These are phyloP conservation scores for Heterohyrax brucei DNA, from an alignment of 2,797 vertebrate genomes.

Conservation along the genomic window DNA sequence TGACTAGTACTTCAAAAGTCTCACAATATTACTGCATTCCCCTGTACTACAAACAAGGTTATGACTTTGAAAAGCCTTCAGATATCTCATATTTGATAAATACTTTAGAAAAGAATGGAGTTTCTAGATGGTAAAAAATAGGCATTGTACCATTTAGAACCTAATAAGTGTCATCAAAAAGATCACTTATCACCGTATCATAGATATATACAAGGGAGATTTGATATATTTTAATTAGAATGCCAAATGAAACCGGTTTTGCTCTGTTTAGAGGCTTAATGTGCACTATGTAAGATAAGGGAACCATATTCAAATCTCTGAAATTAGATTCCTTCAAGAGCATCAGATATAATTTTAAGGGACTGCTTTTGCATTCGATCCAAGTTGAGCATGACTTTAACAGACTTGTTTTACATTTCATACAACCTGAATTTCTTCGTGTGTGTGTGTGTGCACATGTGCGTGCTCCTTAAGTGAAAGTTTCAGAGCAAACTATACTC, in stretches of 20 bases:
- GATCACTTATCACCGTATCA: not conserved
- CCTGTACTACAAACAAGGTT: not conserved
- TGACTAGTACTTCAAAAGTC: not conserved
- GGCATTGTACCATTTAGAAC: not conserved
- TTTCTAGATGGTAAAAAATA: conserved; percentile 15
- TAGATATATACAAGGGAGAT: not conserved
- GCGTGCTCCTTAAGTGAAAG: no score
- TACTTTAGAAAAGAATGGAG: conserved; percentile 39
- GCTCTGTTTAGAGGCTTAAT: not conserved
- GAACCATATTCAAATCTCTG: not conserved
- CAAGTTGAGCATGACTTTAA: conserved; percentile 24
- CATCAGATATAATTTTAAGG: not conserved
- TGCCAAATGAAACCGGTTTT: not conserved
- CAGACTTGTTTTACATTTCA: conserved; percentile 26
- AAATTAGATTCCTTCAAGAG: not conserved
- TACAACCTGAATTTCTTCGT: not conserved
- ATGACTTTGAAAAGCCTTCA: not conserved
- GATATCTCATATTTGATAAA: not conserved
- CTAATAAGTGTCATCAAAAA: not conserved
- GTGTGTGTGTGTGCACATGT: no score
- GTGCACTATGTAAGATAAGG: not conserved
- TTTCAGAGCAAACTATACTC: no score
- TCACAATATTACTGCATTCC: not conserved
- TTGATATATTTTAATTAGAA: conserved; percentile 37
- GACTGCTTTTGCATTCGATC: not conserved